Conservation (phyloP, 1,140 invertebrate genomes). For the Nephotettix cincticeps region DNA sequence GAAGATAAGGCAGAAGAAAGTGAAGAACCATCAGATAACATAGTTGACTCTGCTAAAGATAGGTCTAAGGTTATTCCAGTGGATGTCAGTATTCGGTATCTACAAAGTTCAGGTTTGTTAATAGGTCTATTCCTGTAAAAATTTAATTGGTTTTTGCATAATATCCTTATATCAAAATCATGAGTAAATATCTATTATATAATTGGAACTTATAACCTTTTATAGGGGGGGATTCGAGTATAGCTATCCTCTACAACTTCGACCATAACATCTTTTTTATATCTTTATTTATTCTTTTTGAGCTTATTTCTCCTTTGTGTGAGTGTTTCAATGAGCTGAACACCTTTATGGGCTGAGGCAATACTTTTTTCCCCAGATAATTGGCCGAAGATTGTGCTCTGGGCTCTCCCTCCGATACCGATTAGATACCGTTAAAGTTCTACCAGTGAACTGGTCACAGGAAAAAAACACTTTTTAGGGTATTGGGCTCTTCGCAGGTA, state of each 20-base stretch:
- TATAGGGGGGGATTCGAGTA: neutral
- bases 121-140: neutral
- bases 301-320: too few species aligned
- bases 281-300: too few species aligned
- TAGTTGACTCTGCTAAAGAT: slow-evolving; percentile 57
- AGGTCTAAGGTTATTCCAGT: slow-evolving; percentile 68
- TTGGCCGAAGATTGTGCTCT: too few species aligned
- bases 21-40: slow-evolving; percentile 12
- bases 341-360: too few species aligned
- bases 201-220: neutral
- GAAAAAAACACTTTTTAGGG: too few species aligned
- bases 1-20: neutral
- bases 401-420: too few species aligned
- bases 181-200: neutral
- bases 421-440: too few species aligned
- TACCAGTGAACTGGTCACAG: too few species aligned
- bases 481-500: too few species aligned
- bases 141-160: slow-evolving; percentile 1
- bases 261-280: too few species aligned
- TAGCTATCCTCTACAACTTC: neutral
- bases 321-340: too few species aligned
- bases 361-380: too few species aligned
- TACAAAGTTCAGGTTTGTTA: slow-evolving; percentile 71
- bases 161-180: neutral
- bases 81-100: slow-evolving; percentile 81